Percentiles rank a stretch among this genome's conserved stretches.
These are phyloP conservation scores for Cynopterus brachyotis DNA, from an alignment of 2,113 vertebrate species.

Conservation along the genomic window DNA sequence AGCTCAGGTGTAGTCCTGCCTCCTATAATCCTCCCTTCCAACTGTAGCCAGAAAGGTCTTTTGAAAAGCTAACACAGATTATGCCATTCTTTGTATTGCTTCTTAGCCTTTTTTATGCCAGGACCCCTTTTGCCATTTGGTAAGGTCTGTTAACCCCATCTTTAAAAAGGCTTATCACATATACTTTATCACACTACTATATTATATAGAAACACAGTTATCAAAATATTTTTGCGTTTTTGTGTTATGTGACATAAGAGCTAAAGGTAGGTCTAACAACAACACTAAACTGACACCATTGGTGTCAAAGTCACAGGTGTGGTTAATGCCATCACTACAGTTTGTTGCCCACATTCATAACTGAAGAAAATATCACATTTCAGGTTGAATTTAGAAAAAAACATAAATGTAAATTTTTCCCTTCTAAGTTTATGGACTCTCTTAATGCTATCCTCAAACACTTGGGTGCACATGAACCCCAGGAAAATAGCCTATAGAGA, in stretches of 20 bases:
- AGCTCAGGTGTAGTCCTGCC: background rate
- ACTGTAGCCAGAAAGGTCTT: background rate
- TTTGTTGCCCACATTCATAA: background rate
- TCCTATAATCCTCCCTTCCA: background rate
- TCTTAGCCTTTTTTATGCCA: background rate
- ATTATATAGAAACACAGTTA: background rate
- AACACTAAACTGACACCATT: background rate
- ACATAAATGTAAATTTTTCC: background rate
- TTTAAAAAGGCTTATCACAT: background rate
- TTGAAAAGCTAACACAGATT: background rate
- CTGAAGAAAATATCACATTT: background rate
- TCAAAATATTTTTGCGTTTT: background rate
- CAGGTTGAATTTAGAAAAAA: background rate
- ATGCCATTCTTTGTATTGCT: background rate
- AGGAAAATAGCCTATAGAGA: background rate
- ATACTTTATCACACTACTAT: background rate
- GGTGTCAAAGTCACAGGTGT: background rate
- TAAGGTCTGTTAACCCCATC: background rate
- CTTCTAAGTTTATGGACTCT: background rate
- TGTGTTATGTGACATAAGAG: background rate
- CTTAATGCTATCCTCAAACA: background rate
- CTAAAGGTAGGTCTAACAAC: background rate
- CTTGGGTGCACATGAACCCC: too few species aligned
- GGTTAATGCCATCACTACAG: too few species aligned
- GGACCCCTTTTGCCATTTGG: background rate